Evolutionary conservation across 2,113 vertebrate genomes (phyloP).

Genomic region (Centrocercus urophasianus): DNA sequence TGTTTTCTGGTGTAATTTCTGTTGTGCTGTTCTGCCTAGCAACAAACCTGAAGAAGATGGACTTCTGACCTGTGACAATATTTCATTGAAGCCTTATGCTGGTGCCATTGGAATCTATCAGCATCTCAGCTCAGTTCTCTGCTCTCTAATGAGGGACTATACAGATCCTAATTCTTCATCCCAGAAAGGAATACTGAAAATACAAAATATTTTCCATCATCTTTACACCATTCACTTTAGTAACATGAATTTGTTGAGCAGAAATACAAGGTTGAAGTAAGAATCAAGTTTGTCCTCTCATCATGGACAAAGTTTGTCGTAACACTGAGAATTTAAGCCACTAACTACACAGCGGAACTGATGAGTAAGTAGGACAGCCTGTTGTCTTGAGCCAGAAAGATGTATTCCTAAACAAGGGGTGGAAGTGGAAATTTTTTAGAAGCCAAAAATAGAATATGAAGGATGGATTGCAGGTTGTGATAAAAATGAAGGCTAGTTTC

Average conservation of each 20-base stretch:
- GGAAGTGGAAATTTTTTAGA: neutral
- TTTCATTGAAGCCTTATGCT: neutral
- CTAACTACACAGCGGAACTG: neutral
- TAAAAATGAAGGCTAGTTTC: neutral
- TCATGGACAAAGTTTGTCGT: fast-evolving
- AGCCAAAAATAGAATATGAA: neutral
- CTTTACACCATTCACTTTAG: neutral
- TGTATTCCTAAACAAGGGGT: neutral
- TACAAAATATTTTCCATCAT: neutral
- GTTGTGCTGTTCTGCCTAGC: neutral
- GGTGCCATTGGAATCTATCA: neutral
- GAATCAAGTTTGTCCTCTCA: neutral
- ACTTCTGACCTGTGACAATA: neutral
- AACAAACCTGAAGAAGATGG: neutral
- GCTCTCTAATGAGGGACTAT: neutral
- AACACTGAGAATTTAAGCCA: neutral
- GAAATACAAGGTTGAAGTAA: neutral
- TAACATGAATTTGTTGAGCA: neutral
- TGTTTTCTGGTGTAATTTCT: neutral
- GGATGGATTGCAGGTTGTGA: neutral
- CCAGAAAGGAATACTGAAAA: neutral
- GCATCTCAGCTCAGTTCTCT: neutral
- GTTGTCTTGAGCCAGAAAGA: neutral
- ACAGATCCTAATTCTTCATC: neutral
- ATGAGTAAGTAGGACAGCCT: neutral